phyloP scores from a whole-genome alignment of 2,113 vertebrate species.

The Python bivittatus region DNA sequence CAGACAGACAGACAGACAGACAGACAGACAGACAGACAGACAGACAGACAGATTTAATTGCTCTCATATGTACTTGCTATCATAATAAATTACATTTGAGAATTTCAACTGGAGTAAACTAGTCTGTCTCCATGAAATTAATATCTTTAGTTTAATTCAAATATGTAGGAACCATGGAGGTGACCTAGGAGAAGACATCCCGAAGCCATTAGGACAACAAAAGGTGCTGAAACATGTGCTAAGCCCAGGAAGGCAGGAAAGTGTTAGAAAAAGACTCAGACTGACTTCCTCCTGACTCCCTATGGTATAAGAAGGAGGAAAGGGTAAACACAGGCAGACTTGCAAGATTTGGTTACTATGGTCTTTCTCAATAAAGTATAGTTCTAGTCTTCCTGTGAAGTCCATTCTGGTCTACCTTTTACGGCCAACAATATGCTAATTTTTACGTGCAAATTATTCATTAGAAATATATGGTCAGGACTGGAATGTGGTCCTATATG shows the following conservation, averaged over 20 bases:
- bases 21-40: not conserved
- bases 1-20: no score
- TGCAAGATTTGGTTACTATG: not conserved
- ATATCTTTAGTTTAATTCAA: not conserved
- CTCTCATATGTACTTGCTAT: not conserved
- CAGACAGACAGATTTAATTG: constrained; percentile 37
- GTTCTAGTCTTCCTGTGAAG: not conserved
- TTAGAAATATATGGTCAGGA: not conserved
- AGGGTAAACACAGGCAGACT: no score
- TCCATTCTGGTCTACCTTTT: not conserved
- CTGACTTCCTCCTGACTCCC: not conserved
- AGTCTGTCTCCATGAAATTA: not conserved
- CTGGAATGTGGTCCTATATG: not conserved
- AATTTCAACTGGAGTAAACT: not conserved
- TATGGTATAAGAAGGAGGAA: not conserved
- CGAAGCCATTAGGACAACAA: not conserved
- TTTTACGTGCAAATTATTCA: not conserved
- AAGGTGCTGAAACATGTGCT: not conserved
- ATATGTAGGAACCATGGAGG: not conserved
- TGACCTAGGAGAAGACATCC: not conserved
- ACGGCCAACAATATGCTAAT: not conserved
- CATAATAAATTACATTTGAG: not conserved
- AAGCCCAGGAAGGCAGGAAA: not conserved
- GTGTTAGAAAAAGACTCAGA: not conserved
- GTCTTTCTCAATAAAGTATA: not conserved